These are phyloP conservation scores for Gymnocephalus cernua DNA, from an alignment of 2,113 vertebrate species.

Conservation along the genomic window DNA sequence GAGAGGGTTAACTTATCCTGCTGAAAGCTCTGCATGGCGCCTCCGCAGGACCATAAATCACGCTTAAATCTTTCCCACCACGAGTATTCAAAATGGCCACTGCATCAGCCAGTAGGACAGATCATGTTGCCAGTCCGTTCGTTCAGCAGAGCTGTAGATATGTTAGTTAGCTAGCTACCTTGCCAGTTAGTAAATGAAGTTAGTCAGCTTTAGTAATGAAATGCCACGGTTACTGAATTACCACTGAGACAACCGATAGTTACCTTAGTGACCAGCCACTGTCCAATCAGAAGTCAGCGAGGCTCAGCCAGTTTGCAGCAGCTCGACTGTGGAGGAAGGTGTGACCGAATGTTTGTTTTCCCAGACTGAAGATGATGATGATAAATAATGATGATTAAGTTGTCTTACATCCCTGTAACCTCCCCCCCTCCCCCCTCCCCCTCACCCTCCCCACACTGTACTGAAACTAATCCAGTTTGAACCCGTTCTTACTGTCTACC, in stretches of 20 bases:
- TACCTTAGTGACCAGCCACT: conserved; percentile 78
- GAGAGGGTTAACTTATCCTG: too few species aligned
- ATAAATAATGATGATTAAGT: conserved; percentile 22
- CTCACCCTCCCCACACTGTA: conserved; percentile 40
- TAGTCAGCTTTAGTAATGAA: conserved; percentile 41
- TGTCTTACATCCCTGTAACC: conserved; percentile 34
- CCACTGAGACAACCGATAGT: conserved; percentile 48
- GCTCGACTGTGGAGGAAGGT: conserved; percentile 42
- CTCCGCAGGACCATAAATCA: too few species aligned
- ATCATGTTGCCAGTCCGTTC: not conserved
- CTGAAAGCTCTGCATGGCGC: too few species aligned
- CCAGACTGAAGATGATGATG: conserved; percentile 25
- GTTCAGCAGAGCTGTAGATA: conserved; percentile 20
- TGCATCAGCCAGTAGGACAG: not conserved
- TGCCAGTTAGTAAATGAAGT: conserved; percentile 36
- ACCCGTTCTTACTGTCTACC: conserved; percentile 60
- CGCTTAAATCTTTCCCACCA: not conserved
- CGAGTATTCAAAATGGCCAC: conserved; percentile 57
- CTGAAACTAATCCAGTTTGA: conserved; percentile 60
- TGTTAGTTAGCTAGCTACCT: conserved; percentile 28
- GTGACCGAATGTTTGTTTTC: conserved; percentile 49
- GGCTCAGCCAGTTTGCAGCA: conserved; percentile 37
- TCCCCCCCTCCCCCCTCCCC: too few species aligned
- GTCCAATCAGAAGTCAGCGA: conserved; percentile 67
- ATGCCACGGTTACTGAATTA: conserved; percentile 47